Evolutionary conservation across 2,113 vertebrate species (phyloP).

Genomic region (Marcusenius ussheri): DNA sequence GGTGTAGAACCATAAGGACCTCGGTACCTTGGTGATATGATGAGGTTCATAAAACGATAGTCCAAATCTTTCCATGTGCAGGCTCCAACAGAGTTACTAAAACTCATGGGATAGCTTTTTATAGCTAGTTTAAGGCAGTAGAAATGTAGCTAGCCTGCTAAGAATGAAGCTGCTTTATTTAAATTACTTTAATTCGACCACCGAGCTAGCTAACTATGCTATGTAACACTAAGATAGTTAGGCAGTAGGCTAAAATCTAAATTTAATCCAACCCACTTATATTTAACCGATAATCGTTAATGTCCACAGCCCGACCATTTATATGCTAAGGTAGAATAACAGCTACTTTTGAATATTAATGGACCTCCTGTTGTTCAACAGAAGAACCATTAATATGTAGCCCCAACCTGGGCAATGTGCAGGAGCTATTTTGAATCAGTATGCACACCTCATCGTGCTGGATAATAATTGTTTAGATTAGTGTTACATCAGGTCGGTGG

Average conservation of each 20-base stretch:
- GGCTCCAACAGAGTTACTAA: background rate
- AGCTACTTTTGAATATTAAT: slow-evolving; percentile 1
- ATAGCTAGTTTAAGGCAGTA: background rate
- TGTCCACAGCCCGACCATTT: background rate
- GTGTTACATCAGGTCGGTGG: background rate
- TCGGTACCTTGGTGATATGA: background rate
- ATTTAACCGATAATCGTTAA: background rate
- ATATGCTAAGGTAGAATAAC: background rate
- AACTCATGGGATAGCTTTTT: background rate
- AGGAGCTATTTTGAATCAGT: background rate
- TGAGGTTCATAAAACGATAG: background rate
- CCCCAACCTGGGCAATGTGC: background rate
- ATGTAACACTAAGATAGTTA: background rate
- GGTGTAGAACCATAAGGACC: background rate
- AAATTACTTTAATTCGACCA: background rate
- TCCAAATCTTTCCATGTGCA: background rate
- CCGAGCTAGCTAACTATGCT: background rate
- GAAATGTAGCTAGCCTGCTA: slow-evolving; percentile 6
- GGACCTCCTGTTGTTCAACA: background rate
- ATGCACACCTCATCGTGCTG: background rate
- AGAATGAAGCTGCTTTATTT: background rate
- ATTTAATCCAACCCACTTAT: background rate
- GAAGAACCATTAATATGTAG: background rate
- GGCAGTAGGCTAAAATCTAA: background rate
- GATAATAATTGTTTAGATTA: background rate